phyloP scores from a whole-genome alignment of 2,888 invertebrate species.

The Dasysyrphus tricinctus region DNA sequence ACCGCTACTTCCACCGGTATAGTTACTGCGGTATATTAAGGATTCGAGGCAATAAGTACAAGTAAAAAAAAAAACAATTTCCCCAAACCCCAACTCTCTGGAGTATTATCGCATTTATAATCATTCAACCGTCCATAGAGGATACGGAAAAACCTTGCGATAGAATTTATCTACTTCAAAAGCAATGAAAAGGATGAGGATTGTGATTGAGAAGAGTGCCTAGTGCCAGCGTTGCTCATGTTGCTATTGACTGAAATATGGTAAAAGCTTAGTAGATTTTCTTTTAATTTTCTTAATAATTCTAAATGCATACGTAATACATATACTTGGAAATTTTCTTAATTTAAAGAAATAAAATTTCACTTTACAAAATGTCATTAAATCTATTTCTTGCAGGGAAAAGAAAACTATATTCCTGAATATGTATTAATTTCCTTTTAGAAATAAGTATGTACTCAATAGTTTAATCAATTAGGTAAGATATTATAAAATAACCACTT shows the following conservation, averaged over 20 bases:
- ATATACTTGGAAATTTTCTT: too few species aligned
- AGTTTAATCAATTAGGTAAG: too few species aligned
- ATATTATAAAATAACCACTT: too few species aligned
- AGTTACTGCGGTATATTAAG: slow-evolving; percentile 56
- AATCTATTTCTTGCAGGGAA: too few species aligned
- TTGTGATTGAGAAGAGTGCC: background rate
- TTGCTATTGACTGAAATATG: background rate
- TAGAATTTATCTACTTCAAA: slow-evolving; percentile 43
- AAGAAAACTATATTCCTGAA: too few species aligned
- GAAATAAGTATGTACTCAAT: too few species aligned
- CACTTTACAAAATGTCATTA: too few species aligned
- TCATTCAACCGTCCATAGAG: slow-evolving; percentile 73
- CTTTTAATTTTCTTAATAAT: too few species aligned
- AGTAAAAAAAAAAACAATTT: slow-evolving; percentile 4
- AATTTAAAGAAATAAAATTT: too few species aligned
- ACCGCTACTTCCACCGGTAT: slow-evolving; percentile 27
- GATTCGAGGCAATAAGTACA: slow-evolving; percentile 48
- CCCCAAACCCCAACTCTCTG: slow-evolving; percentile 46
- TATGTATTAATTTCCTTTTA: too few species aligned
- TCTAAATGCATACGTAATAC: too few species aligned
- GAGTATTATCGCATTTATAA: slow-evolving; percentile 75
- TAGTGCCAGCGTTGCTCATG: slow-evolving; percentile 13
- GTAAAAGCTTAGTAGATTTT: background rate
- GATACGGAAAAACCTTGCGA: slow-evolving; percentile 44
- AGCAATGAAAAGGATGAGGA: background rate